phyloP scores from a whole-genome alignment of 2,797 vertebrate species.

The Squalus acanthias region DNA sequence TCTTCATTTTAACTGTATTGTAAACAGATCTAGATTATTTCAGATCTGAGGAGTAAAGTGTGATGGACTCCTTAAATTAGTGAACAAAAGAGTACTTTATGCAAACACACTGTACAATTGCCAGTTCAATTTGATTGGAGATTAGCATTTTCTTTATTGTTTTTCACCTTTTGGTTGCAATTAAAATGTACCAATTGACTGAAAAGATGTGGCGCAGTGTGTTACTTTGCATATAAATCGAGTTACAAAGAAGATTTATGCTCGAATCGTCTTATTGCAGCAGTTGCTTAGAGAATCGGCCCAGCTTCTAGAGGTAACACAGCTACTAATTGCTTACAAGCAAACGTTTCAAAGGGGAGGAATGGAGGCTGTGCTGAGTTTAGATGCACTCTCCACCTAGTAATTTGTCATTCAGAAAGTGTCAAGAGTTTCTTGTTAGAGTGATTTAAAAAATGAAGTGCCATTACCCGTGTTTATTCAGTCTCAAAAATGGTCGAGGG shows the following conservation, averaged over 20 bases:
- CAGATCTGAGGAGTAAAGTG: background rate
- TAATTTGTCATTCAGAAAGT: background rate
- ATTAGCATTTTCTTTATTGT: conserved; percentile 15
- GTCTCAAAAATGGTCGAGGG: background rate
- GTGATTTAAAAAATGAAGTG: conserved; percentile 27
- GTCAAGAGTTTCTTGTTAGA: background rate
- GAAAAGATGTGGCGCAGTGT: background rate
- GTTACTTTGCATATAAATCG: conserved; percentile 6
- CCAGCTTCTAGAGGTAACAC: background rate
- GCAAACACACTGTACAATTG: background rate
- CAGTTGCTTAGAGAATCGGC: conserved; percentile 10
- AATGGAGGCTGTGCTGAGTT: background rate
- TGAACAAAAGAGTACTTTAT: background rate
- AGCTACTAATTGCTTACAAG: conserved; percentile 14
- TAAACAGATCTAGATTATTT: background rate
- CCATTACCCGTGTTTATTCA: background rate
- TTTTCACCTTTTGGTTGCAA: conserved; percentile 21
- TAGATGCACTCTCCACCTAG: background rate
- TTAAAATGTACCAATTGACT: background rate
- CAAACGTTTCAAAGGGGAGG: background rate
- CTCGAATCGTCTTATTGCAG: background rate
- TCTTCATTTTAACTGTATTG: background rate
- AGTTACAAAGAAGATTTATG: conserved; percentile 17
- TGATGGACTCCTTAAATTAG: background rate
- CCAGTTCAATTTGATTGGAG: background rate